Percentiles rank a stretch among this genome's conserved stretches.
These are phyloP conservation scores for Drosophila phalerata DNA, from an alignment of 2,888 invertebrate species.

Conservation along the genomic window DNA sequence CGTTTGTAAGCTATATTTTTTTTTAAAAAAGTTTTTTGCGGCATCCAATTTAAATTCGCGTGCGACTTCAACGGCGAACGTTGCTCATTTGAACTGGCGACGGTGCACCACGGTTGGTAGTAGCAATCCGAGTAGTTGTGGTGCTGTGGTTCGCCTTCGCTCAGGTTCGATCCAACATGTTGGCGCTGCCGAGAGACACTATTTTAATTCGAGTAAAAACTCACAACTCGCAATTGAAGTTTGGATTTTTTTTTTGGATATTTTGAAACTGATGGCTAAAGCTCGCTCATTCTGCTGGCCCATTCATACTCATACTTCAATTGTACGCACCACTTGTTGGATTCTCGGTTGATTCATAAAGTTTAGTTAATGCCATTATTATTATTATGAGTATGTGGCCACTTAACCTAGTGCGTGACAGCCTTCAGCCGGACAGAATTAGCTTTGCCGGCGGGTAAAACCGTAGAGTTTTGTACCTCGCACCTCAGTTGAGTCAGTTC, in stretches of 20 bases:
- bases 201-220: background rate
- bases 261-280: constrained; percentile 1
- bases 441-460: constrained; percentile 61
- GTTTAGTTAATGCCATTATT: constrained; percentile 43
- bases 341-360: constrained; percentile 53
- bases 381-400: constrained; percentile 41
- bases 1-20: constrained; percentile 11
- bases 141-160: background rate
- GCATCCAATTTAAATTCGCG: constrained; percentile 69
- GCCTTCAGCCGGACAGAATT: constrained; percentile 63
- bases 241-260: constrained; percentile 5
- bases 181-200: constrained; percentile 9
- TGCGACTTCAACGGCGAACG: constrained; percentile 72
- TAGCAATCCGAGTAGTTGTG: constrained; percentile 12
- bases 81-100: constrained; percentile 64
- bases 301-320: constrained; percentile 66
- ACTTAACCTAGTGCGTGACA: constrained; percentile 62
- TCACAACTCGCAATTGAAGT: background rate
- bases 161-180: constrained; percentile 34
- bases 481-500: constrained; percentile 56
- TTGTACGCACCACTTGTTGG: constrained; percentile 35
- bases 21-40: constrained; percentile 18
- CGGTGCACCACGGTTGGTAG: constrained; percentile 34
- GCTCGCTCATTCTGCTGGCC: background rate
- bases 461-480: constrained; percentile 34